Base-by-base conservation (phyloP, 2,113 vertebrate genomes). In the Toxotes jaculatrix region DNA sequence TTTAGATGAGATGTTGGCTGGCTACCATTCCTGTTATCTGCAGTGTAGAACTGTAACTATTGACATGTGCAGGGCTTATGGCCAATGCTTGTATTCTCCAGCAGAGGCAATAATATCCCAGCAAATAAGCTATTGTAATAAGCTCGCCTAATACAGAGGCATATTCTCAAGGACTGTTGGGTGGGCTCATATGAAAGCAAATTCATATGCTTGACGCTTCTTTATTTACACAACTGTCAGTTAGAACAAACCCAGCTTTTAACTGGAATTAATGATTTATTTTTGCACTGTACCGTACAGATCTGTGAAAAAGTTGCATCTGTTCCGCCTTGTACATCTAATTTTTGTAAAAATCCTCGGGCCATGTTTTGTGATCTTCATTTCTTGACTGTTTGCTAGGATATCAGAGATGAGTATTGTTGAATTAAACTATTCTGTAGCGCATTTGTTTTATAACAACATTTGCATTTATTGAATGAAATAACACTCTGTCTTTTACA, bases 41-140 rank as follows among this genome's bases (percentile, higher is more conserved):
- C 53, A n/a, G 4, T 79, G 34, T 53, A 70, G 38, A 81, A 62
- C 31, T 79, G 31, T 42, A 75, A 47, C 6, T 36, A 73, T 56
- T 82, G 27, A 80, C 53, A 74, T 11, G 23, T 65, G 80, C 79
- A 77, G 67, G 80, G 49, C 55, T 91, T 71, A 40, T 56, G 27
- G 60, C 47, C 62, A 60, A 65, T 62, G 51, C 76, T 88, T 86
- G 45, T 86, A 34, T 86, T 59, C 51, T 85, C 36, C 47, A 86
- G 76, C 59, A 84, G 73, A 85, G 74, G 85, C 74, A 87, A 89
- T 89, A 87, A 77, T 78, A 86, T 83, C 80, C 88, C 91, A 94
- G 91, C 42, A 11, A 87, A 93, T 94, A 94, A 94, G 93, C 92
- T 93, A 93, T 71, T 76, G 63, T 87, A 67, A 81, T 83, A 88